A percentile compares a stretch with the other conserved stretches of the same genome.
Conservation (phyloP, 2,113 vertebrate genomes). For the Silurus asotus region DNA sequence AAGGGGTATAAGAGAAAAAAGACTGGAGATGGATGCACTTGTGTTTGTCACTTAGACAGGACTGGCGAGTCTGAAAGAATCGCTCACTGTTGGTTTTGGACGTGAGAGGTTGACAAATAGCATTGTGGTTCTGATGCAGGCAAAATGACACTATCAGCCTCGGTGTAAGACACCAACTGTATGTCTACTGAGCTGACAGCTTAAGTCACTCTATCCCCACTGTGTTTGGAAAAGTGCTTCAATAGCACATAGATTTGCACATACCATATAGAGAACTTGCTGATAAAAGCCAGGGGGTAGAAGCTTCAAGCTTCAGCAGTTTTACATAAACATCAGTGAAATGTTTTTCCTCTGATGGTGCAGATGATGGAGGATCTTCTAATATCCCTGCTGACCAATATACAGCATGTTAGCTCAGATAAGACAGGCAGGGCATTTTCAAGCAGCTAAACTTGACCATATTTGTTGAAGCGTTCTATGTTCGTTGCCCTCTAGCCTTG, state of each 20-base stretch:
- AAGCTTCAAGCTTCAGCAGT: conserved; percentile 3
- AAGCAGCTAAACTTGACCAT: not conserved
- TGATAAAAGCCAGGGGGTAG: conserved; percentile 10
- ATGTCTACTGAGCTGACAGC: conserved; percentile 43
- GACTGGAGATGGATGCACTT: conserved; percentile 39
- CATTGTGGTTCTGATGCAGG: conserved; percentile 40
- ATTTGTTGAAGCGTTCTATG: not conserved
- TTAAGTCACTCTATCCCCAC: conserved; percentile 40
- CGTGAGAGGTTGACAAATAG: conserved; percentile 42
- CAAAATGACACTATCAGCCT: conserved; percentile 53
- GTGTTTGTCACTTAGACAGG: conserved; percentile 46
- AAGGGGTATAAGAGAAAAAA: conserved; percentile 14
- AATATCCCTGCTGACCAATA: not conserved
- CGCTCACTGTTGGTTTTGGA: conserved; percentile 39
- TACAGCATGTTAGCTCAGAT: not conserved
- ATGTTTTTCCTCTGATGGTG: not conserved
- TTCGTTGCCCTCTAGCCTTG: not conserved
- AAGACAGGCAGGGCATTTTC: not conserved
- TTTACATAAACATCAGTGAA: conserved; percentile 32
- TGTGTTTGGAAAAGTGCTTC: conserved; percentile 10
- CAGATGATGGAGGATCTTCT: not conserved
- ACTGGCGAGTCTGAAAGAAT: conserved; percentile 34
- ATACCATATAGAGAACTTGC: conserved; percentile 19
- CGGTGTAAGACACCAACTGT: conserved; percentile 43
- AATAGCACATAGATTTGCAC: conserved; percentile 9